Percentiles rank a stretch among this genome's conserved stretches.
These are phyloP conservation scores for Jacana jacana DNA, from an alignment of 2,113 vertebrate species.

Conservation along the genomic window DNA sequence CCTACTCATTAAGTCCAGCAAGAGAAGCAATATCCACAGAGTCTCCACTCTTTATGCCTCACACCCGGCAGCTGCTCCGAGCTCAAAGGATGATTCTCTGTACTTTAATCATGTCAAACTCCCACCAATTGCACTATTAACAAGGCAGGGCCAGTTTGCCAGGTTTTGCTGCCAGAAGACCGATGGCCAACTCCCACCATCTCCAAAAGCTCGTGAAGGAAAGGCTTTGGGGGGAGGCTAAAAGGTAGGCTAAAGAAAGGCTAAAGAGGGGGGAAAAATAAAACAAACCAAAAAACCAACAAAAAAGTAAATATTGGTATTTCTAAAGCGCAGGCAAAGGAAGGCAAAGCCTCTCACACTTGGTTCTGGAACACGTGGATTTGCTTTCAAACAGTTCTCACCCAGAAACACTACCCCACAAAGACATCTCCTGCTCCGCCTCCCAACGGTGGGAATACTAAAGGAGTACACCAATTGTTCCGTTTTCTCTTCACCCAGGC, in stretches of 20 bases:
- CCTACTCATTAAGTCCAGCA: not conserved
- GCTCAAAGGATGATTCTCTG: not conserved
- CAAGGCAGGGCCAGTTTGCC: not conserved
- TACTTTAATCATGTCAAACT: not conserved
- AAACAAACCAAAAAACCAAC: too few relatives aligned
- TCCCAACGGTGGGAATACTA: accelerated
- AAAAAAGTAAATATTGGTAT: slow-evolving; percentile 35
- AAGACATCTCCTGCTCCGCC: not conserved
- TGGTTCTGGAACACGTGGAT: not conserved
- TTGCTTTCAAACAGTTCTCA: not conserved
- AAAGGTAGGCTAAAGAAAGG: too few relatives aligned
- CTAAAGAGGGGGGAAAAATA: too few relatives aligned
- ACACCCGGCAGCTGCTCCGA: not conserved
- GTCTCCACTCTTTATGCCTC: not conserved
- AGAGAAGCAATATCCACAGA: not conserved
- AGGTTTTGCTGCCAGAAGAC: not conserved
- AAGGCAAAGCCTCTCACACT: not conserved
- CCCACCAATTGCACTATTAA: not conserved
- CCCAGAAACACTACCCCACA: not conserved
- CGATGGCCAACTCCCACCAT: not conserved
- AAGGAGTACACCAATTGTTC: not conserved
- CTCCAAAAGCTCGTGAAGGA: not conserved
- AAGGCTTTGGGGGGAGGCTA: not conserved
- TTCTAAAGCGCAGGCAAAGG: slow-evolving; percentile 8
- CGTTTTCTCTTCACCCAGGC: not conserved